Evolutionary conservation across 2,888 invertebrate species (phyloP), one percentile per base, ranked within the genome.

Genomic region (Molorchus minor): DNA sequence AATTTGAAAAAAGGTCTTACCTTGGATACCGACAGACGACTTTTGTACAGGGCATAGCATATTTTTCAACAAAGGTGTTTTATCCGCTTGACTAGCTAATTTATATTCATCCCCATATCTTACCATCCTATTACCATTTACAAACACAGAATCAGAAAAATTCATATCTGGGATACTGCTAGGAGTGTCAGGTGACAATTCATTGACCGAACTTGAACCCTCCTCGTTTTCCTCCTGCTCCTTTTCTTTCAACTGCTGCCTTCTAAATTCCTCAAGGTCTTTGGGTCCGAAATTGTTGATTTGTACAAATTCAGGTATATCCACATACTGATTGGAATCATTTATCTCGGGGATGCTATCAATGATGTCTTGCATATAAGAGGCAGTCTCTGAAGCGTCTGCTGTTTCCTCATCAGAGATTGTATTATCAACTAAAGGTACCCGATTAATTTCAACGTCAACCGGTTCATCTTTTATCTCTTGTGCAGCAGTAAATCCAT

Each of bases 291-390:
- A 56, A 7, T 64, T 59, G 43, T 64, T 56, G 40, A 64, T 64
- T 7, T 61, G 56, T 7, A 64, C 64, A 20, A 64, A 64, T 12
- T 64, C 64, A 2, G 64, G 64, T 4, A 64, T 30, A 16, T 64
- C 64, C 2, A 64, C 54, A 20, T 64, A 64, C 33, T 59, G 57
- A 19, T 36, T 55, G 2, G 40, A 12, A 7, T 52, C 56, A 13
- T 8, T 40, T 8, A 53, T 21, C 20, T 63, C 60, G 1, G 54
- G 30, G 30, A 55, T 49, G 8, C 17, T 52, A 43, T 61, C 54
- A 10, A 64, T 59, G 15, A 64, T 16, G 7, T 29, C 51, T 29
- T 57, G 51, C 21, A 43, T 20, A 1, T 44, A 53, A 10, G 21
- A 13, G 1, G n/a, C 43, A 4, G 51, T 38, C 17, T 60, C 56